Base-by-base conservation (phyloP, 2,113 vertebrate genomes). In the Cynoglossus semilaevis region DNA sequence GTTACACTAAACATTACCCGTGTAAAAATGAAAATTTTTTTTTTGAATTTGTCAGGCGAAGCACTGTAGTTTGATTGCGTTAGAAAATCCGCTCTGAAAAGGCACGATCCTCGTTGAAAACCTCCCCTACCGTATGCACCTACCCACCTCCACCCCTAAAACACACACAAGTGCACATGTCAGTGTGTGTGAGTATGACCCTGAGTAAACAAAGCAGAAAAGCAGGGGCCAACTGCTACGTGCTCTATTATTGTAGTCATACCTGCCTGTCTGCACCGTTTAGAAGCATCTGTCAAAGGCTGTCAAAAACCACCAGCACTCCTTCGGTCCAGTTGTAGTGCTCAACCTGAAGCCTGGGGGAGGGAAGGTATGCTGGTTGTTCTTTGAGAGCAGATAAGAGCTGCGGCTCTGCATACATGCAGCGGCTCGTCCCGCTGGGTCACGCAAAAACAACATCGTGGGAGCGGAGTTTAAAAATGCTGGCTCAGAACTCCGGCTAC, bases 361-460 rank as follows among this genome's bases (percentile, higher is more conserved):
- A 45, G 54, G 68, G 37, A 12, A 38, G 2, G 3, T 38, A 12
- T 12, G 37, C 12, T 57, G 44, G 19, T 15, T 57, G 63, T 61
- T 18, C 56, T 67, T 51, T 76, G 68, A 71, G 57, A 67, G 63
- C 71, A 64, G 16, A 59, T 7, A 63, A 60, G 53, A 45, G 67
- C 15, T 40, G 36, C 50, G n/a, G n/a, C n/a, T 4, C 22, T 29
- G 22, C 22, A 47, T 14, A 18, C 85, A 29, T 80, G 87, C 67
- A 61, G 69, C 44, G 15, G 62, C 86, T 87, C 45, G 77, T 56
- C 79, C 47, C 11, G 14, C 56, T 63, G 63, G 72, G 66, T 83
- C 52, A 74, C 66, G 57, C 60, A 73, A 77, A 63, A 71, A 74
- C 77, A 80, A 74, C 79, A 80, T 63, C 69, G 67, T 44, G 59